A percentile compares a stretch with the other conserved stretches of the same genome.
These are phyloP conservation scores for Pao palembangensis DNA, from an alignment of 2,113 vertebrate species.

Conservation along the genomic window DNA sequence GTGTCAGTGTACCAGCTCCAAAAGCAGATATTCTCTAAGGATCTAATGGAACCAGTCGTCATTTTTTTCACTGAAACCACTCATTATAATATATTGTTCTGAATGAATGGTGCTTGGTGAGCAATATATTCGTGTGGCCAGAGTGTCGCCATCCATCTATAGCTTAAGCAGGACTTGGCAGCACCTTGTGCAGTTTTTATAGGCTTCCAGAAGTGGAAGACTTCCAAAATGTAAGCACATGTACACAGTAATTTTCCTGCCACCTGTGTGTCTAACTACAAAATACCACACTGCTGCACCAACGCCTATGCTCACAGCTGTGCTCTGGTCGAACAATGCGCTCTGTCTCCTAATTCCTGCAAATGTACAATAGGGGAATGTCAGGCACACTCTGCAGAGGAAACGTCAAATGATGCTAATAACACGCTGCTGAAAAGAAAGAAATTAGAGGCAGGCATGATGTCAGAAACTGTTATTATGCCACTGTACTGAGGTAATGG, in stretches of 20 bases:
- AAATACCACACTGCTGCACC: slow-evolving; percentile 20
- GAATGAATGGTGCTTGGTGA: slow-evolving; percentile 21
- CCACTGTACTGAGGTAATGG: slow-evolving; percentile 45
- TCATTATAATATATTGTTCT: slow-evolving; percentile 53
- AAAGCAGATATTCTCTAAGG: slow-evolving; percentile 9
- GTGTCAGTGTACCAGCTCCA: slow-evolving; percentile 15
- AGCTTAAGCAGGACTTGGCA: slow-evolving; percentile 64
- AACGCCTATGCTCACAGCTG: slow-evolving; percentile 30
- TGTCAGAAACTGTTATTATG: slow-evolving; percentile 46
- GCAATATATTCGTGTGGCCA: slow-evolving; percentile 50
- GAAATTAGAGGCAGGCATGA: slow-evolving; percentile 52
- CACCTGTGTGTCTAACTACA: slow-evolving; percentile 60
- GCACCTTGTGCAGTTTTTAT: slow-evolving; percentile 49
- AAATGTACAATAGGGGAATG: slow-evolving; percentile 11
- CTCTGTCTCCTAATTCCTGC: slow-evolving; percentile 44
- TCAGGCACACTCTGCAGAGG: slow-evolving; percentile 17
- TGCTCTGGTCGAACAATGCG: slow-evolving; percentile 53
- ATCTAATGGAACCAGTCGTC: slow-evolving; percentile 34
- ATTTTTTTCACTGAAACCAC: slow-evolving; percentile 46
- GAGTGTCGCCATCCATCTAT: slow-evolving; percentile 51
- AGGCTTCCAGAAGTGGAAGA: slow-evolving; percentile 59
- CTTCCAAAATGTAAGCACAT: slow-evolving; percentile 57
- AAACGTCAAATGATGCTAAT: slow-evolving; percentile 67
- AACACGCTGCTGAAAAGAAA: slow-evolving; percentile 63
- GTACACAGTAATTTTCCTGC: slow-evolving; percentile 63